Conservation (phyloP, 2,113 vertebrate genomes). For the Erinaceus europaeus region DNA sequence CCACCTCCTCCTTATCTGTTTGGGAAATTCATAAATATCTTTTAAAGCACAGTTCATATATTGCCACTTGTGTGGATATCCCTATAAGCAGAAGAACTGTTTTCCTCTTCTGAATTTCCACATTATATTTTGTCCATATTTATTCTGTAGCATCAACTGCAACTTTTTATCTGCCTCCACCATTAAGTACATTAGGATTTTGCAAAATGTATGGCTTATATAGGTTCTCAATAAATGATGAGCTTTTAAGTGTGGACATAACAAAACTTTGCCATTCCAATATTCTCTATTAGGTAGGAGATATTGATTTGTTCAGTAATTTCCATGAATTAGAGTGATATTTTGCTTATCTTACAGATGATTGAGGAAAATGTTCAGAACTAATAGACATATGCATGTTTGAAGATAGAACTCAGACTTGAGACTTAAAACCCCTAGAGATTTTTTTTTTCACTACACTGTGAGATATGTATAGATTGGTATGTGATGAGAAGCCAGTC, state of each 20-base stretch:
- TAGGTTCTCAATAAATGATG: not conserved
- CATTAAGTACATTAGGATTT: not conserved
- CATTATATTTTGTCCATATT: not conserved
- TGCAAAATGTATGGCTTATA: not conserved
- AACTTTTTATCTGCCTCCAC: not conserved
- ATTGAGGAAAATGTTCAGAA: not conserved
- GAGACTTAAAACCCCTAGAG: not conserved
- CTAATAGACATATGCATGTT: not conserved
- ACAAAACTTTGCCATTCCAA: not conserved
- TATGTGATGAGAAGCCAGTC: not conserved
- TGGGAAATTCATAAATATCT: not conserved
- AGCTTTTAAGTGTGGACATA: constrained; percentile 32
- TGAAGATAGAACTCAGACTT: not conserved
- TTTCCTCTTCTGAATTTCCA: not conserved
- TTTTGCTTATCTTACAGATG: constrained; percentile 16
- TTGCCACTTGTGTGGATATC: not conserved
- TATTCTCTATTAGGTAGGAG: not conserved
- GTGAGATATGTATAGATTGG: not conserved
- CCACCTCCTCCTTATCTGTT: not conserved
- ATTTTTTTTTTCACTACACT: constrained; percentile 19
- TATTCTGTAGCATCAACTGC: not conserved
- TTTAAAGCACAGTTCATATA: not conserved
- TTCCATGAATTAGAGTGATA: not conserved
- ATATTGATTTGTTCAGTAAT: constrained; percentile 39
- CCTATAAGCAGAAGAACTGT: not conserved